A percentile compares a stretch with the other conserved stretches of the same genome.
phyloP scores from a whole-genome alignment of 2,113 vertebrate genomes.

The Pimephales promelas region DNA sequence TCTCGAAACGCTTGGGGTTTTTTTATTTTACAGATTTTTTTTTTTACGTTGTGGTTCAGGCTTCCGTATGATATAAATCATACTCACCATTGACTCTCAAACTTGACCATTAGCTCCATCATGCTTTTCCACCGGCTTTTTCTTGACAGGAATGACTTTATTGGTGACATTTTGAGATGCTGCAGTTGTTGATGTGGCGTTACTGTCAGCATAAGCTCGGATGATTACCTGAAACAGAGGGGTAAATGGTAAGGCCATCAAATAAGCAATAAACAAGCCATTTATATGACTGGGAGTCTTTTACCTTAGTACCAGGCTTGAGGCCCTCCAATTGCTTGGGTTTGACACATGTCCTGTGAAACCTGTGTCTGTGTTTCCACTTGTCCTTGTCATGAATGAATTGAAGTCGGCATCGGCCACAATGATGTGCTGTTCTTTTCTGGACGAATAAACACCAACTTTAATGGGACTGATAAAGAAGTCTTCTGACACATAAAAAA shows the following conservation, averaged over 20 bases:
- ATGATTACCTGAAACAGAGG: slow-evolving; percentile 82
- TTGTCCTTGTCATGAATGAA: slow-evolving; percentile 88
- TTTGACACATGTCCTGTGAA: slow-evolving; percentile 87
- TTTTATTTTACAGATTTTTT: too few relatives aligned
- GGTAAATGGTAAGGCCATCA: neutral
- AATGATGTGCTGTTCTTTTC: slow-evolving; percentile 85
- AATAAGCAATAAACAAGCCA: neutral
- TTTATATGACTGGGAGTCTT: neutral
- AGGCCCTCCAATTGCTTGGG: slow-evolving; percentile 88
- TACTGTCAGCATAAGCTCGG: slow-evolving; percentile 77
- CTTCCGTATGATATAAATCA: too few relatives aligned
- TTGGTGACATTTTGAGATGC: slow-evolving; percentile 43
- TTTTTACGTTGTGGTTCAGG: too few relatives aligned
- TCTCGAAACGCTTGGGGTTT: too few relatives aligned
- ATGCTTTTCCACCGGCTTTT: slow-evolving; percentile 80
- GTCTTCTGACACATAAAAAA: too few relatives aligned
- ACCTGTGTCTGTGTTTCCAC: slow-evolving; percentile 79
- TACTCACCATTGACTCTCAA: slow-evolving; percentile 47
- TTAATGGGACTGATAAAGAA: too few relatives aligned
- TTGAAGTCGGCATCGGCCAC: slow-evolving; percentile 90
- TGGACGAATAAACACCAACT: slow-evolving; percentile 61
- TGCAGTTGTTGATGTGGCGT: slow-evolving; percentile 53
- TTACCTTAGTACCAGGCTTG: slow-evolving; percentile 90
- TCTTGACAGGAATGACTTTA: slow-evolving; percentile 67
- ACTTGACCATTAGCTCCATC: slow-evolving; percentile 63